Conservation (phyloP, 2,888 invertebrate species). For the Catocala nupta region DNA sequence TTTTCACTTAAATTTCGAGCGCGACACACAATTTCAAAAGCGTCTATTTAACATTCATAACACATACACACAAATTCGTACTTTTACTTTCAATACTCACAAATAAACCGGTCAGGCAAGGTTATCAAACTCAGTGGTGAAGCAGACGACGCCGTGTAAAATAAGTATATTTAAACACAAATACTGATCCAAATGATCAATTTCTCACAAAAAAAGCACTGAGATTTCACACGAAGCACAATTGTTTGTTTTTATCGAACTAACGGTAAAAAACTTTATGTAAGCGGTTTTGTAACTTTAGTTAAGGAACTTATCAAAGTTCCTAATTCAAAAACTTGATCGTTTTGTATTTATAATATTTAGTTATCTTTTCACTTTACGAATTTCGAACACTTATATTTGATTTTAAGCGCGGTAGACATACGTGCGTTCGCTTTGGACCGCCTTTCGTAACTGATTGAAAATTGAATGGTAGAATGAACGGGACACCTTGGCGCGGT, state of each 20-base stretch:
- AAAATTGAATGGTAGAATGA: constrained; percentile 20
- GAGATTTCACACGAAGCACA: constrained; percentile 50
- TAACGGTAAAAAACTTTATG: constrained; percentile 28
- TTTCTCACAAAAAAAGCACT: constrained; percentile 52
- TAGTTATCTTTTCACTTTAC: background rate
- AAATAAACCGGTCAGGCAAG: constrained; percentile 61
- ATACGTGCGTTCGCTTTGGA: constrained; percentile 15
- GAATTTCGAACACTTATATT: constrained; percentile 16
- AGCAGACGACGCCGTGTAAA: constrained; percentile 38
- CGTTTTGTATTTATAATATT: background rate
- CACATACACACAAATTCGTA: constrained; percentile 36
- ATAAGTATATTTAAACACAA: constrained; percentile 48
- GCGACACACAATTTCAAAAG: background rate
- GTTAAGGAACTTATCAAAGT: background rate
- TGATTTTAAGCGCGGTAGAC: constrained; percentile 4
- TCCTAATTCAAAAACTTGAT: constrained; percentile 4
- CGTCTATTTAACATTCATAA: constrained; percentile 31
- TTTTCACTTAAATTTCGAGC: background rate
- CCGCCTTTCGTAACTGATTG: constrained; percentile 35
- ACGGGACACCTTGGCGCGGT: constrained; percentile 14
- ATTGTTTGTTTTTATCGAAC: constrained; percentile 38
- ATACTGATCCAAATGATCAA: constrained; percentile 52
- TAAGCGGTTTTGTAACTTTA: background rate
- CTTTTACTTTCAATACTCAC: constrained; percentile 75
- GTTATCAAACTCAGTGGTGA: constrained; percentile 27